Conservation (phyloP, 2,888 invertebrate genomes). For the Deilephila elpenor region DNA sequence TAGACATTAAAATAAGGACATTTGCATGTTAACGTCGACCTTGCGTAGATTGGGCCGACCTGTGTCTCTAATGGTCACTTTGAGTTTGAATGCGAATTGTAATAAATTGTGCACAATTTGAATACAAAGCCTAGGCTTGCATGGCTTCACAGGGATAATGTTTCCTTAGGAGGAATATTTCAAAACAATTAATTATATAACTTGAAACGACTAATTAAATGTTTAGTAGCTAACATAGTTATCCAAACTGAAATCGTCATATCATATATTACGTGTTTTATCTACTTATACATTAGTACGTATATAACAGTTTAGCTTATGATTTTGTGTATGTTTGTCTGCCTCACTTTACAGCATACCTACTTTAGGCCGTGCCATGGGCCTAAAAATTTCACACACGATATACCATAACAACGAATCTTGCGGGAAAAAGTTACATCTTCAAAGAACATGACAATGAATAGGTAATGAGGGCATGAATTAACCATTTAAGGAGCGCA, state of each 20-base stretch:
- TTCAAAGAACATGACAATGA: background rate
- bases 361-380: too few relatives aligned
- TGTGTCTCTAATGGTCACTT: conserved; percentile 8
- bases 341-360: too few relatives aligned
- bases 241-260: too few relatives aligned
- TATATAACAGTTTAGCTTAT: too few relatives aligned
- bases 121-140: background rate
- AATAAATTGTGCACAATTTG: background rate
- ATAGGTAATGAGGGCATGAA: background rate
- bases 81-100: background rate
- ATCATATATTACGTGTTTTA: too few relatives aligned
- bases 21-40: conserved; percentile 3
- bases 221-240: too few relatives aligned
- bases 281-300: too few relatives aligned
- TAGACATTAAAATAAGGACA: background rate
- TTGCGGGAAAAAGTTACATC: background rate
- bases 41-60: background rate
- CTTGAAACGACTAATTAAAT: too few relatives aligned
- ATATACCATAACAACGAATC: too few relatives aligned
- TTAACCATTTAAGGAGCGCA: conserved; percentile 2
- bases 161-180: too few relatives aligned
- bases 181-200: background rate
- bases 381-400: too few relatives aligned
- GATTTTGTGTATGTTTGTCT: too few relatives aligned
- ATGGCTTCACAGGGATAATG: background rate